Evolutionary conservation across 1,140 invertebrate genomes (phyloP), one percentile per base, ranked within the genome.

Genomic region (Chymomyza costata): DNA sequence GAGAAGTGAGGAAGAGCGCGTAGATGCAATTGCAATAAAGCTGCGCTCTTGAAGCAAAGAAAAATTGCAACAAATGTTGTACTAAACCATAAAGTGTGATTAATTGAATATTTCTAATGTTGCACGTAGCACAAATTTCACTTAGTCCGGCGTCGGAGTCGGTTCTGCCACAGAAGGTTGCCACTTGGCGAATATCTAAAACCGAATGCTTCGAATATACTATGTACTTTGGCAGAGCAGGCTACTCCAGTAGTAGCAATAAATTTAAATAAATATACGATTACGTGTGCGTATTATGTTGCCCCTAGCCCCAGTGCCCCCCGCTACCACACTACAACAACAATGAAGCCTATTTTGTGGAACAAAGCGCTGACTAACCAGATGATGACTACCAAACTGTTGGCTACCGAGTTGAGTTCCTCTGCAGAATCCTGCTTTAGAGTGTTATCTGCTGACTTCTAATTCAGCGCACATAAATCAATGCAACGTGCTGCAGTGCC

Each of bases 261-360:
- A 80, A 80, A 80, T 80, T 80, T 80, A 80, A 80, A 80, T 80
- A 80, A 80, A 80, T 80, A 80, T 80, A 80, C 73, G 73, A 80
- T 80, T 80, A 80, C 73, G 73, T 74, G 73, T 80, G 73, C 73
- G 73, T 80, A 80, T 80, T 80, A 80, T 73, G 73, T 80, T 78
- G 71, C 73, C 69, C 61, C 71, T 8, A 25, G 21, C 21, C 3
- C 3, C 21, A 25, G 21, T 25, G 21, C 3, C 21, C 3, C 3
- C 21, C 3, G 21, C 8, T 3, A 8, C 21, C 3, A 8, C 21
- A 25, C 3, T 25, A 3, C 21, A 3, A 25, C 21, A 25, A 25
- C 21, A 25, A 25, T 25, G 21, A 25, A 3, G 21, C 21, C 21
- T 25, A 25, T 25, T 3, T 25, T 25, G 21, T 25, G 8, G 21